phyloP scores from a whole-genome alignment of 2,113 vertebrate species.

The Pycnonotus jocosus region DNA sequence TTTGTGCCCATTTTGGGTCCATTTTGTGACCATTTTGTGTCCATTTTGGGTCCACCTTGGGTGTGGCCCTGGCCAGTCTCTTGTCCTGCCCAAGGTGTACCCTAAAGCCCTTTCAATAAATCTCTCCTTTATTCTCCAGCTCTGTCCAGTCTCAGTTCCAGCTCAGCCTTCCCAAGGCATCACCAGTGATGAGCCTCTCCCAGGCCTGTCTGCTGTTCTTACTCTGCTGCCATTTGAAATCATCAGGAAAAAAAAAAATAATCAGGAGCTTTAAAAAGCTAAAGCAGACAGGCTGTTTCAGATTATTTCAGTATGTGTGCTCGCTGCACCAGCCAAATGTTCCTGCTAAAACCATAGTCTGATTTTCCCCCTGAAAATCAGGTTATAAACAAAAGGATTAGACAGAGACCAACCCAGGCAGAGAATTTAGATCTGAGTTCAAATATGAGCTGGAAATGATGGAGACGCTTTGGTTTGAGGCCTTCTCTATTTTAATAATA shows the following conservation, averaged over 20 bases:
- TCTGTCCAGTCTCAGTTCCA: neutral
- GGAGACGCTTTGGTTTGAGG: neutral
- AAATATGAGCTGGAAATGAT: neutral
- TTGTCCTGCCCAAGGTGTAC: neutral
- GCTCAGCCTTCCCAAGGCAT: neutral
- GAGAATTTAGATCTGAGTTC: neutral
- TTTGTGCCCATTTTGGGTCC: no score
- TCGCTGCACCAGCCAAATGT: neutral
- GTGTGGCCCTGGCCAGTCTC: neutral
- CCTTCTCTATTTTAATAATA: neutral
- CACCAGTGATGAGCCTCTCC: neutral
- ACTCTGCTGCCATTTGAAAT: neutral
- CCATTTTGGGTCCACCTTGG: neutral
- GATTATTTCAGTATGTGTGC: slow-evolving; percentile 37
- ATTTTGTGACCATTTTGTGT: no score
- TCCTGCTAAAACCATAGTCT: slow-evolving; percentile 31
- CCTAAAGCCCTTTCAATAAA: neutral
- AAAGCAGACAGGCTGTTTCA: slow-evolving; percentile 43
- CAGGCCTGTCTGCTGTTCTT: neutral
- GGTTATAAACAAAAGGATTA: slow-evolving; percentile 43
- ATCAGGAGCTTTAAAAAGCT: slow-evolving; percentile 50
- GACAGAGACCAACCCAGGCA: neutral
- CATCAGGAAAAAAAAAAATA: neutral
- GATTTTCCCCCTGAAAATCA: slow-evolving; percentile 14
- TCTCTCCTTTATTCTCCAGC: neutral